A percentile compares a stretch with the other conserved stretches of the same genome.
Conservation (phyloP, 1,140 invertebrate genomes). For the Drosophila busckii region DNA sequence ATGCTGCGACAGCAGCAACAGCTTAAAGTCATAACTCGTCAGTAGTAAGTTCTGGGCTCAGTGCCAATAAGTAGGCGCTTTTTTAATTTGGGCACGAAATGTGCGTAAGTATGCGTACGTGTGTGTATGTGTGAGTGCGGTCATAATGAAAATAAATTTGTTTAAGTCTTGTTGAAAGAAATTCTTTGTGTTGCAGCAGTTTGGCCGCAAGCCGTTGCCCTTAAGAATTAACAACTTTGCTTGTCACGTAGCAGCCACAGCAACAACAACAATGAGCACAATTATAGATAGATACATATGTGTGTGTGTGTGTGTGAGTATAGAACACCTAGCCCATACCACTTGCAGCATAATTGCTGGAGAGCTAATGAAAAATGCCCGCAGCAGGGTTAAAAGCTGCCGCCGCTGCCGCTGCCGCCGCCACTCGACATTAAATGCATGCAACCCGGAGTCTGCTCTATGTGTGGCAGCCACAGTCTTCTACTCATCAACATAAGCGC, state of each 20-base stretch:
- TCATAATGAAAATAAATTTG: constrained; percentile 63
- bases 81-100: constrained; percentile 2
- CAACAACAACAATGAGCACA: neutral
- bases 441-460: too few species aligned
- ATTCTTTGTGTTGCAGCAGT: constrained; percentile 50
- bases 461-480: too few species aligned
- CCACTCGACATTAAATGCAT: constrained; percentile 42
- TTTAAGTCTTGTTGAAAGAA: constrained; percentile 53
- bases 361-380: constrained; percentile 33
- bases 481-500: constrained; percentile 4
- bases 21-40: too few species aligned
- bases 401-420: neutral
- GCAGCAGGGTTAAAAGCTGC: constrained; percentile 7
- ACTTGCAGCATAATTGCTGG: constrained; percentile 27
- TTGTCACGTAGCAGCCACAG: constrained; percentile 42
- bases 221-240: constrained; percentile 46
- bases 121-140: constrained; percentile 1
- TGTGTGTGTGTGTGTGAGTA: neutral
- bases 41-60: neutral
- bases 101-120: neutral
- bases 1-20: constrained; percentile 16
- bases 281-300: neutral
- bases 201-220: constrained; percentile 7
- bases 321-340: constrained; percentile 27
- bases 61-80: constrained; percentile 29